These are phyloP conservation scores for Catalaphyllia jardinei DNA, from an alignment of 64 coral and sea anemone species.

Conservation along the genomic window DNA sequence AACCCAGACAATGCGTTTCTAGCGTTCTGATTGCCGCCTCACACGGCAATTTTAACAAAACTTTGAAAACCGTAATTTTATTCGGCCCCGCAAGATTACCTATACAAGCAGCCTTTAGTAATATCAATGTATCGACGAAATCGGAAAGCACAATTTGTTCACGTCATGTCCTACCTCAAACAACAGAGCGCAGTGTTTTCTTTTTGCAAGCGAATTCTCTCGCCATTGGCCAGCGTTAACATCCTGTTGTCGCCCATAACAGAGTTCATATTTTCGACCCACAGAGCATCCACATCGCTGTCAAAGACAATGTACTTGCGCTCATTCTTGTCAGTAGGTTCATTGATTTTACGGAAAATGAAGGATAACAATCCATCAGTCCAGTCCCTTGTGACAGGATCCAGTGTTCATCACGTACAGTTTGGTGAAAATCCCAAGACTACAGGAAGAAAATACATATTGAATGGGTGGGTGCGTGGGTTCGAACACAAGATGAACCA, in stretches of 20 bases:
- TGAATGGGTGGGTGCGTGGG: too few species aligned
- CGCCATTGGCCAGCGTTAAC: conserved; percentile 93
- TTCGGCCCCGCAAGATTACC: too few species aligned
- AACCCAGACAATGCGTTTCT: too few species aligned
- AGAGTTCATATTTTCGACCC: conserved; percentile 99
- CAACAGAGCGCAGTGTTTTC: conserved; percentile 93
- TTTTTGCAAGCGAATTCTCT: conserved; percentile 96
- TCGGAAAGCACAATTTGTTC: too few species aligned
- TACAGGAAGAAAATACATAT: too few species aligned
- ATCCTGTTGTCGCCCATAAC: conserved; percentile 98
- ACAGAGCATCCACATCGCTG: conserved; percentile 94
- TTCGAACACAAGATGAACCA: too few species aligned
- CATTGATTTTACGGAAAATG: conserved; percentile 99
- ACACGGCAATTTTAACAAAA: too few species aligned
- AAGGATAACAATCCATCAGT: conserved; percentile 92
- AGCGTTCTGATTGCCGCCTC: too few species aligned
- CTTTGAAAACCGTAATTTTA: too few species aligned
- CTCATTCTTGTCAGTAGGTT: conserved; percentile 97
- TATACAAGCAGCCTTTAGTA: too few species aligned
- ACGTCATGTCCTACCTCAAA: too few species aligned
- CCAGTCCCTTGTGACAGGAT: conserved; percentile 97
- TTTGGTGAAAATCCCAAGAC: conserved; percentile 88
- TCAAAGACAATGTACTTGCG: conserved; percentile 99
- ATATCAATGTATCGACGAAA: too few species aligned
- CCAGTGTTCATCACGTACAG: conserved; percentile 92